These are phyloP conservation scores for Pegea sp. DNA, from an alignment of 23 tunicate species.

Conservation along the genomic window DNA sequence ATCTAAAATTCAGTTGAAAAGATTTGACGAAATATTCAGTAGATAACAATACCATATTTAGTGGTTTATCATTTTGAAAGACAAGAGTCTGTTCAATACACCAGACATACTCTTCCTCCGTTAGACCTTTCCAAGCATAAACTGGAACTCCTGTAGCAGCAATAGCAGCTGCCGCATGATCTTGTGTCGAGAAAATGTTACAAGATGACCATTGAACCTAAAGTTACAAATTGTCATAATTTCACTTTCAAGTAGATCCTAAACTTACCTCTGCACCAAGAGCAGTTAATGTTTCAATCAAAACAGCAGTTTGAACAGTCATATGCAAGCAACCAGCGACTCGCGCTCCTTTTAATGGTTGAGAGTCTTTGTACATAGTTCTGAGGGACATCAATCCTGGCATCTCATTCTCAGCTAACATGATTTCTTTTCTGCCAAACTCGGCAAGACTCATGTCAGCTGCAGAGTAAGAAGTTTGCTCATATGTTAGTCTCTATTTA, in stretches of 20 bases:
- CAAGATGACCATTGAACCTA: slow-evolving; percentile 98
- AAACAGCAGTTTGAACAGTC: slow-evolving; percentile 98
- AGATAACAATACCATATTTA: no score
- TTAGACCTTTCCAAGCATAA: slow-evolving; percentile 99
- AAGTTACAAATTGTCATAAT: background rate
- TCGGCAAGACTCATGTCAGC: slow-evolving; percentile 96
- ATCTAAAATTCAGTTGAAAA: slow-evolving; percentile 36
- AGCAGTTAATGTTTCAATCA: slow-evolving; percentile 83
- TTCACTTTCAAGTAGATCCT: background rate
- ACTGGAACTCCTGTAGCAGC: slow-evolving; percentile 89
- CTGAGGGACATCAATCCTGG: slow-evolving; percentile 94
- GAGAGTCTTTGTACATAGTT: slow-evolving; percentile 35
- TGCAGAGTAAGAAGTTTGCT: no score
- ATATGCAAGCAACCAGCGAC: slow-evolving; percentile 98
- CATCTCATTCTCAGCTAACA: slow-evolving; percentile 95
- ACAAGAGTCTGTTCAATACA: slow-evolving; percentile 89
- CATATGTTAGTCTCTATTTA: no score
- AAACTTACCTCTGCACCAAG: slow-evolving; percentile 67
- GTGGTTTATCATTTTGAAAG: slow-evolving; percentile 59
- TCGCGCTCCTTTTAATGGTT: slow-evolving; percentile 86
- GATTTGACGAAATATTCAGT: no score
- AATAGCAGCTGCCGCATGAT: slow-evolving; percentile 98
- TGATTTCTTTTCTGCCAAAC: slow-evolving; percentile 84
- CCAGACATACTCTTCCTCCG: slow-evolving; percentile 98
- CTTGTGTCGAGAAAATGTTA: slow-evolving; percentile 98